phyloP scores from a whole-genome alignment of 1,140 invertebrate species.

The Triops cancriformis region DNA sequence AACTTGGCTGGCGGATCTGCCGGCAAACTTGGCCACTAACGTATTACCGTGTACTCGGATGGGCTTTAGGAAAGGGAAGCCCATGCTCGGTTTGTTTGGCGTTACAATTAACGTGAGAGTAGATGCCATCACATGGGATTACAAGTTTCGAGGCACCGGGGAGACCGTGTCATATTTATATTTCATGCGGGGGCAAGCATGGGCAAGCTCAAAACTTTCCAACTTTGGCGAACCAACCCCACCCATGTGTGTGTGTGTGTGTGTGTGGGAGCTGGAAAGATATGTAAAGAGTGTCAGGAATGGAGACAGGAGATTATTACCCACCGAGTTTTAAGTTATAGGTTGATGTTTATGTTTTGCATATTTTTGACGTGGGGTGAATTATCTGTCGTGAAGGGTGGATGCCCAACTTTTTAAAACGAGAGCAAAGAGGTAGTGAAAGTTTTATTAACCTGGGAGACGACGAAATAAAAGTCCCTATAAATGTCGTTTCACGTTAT shows the following conservation, averaged over 20 bases:
- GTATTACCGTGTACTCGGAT: background rate
- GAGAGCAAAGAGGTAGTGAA: background rate
- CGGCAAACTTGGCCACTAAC: background rate
- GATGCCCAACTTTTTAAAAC: no score
- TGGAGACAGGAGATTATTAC: slow-evolving; percentile 10
- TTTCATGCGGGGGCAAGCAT: background rate
- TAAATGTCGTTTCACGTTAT: slow-evolving; percentile 6
- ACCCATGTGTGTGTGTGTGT: background rate
- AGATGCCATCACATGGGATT: background rate
- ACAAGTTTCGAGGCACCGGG: background rate
- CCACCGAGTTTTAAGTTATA: background rate
- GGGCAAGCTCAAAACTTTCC: background rate
- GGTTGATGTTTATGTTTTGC: no score
- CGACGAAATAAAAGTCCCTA: background rate
- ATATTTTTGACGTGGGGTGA: no score
- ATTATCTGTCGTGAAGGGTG: no score
- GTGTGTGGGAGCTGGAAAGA: background rate
- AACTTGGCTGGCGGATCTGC: no score
- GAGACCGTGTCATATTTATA: background rate
- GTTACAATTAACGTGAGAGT: background rate
- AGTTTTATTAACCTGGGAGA: background rate
- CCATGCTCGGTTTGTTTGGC: background rate
- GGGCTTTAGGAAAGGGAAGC: no score
- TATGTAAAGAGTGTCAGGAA: background rate
- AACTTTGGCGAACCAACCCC: background rate